Conservation (phyloP, 2,888 invertebrate species). For the Chrysina gloriosa region DNA sequence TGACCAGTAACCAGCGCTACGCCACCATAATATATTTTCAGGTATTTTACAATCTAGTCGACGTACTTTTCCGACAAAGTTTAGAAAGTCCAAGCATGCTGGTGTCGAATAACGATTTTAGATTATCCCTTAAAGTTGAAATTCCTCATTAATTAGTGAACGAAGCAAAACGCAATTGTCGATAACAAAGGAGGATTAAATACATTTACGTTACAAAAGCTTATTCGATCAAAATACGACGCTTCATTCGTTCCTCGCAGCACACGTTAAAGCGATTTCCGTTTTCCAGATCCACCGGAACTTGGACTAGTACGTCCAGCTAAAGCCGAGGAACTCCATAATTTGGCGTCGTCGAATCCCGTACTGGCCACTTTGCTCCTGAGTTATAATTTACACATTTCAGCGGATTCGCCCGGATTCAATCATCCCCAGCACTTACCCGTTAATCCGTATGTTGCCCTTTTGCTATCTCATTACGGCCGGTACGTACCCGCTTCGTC, state of each 20-base stretch:
- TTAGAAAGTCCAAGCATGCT: too few species aligned
- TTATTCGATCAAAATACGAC: not conserved
- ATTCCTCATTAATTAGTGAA: too few species aligned
- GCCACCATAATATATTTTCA: too few species aligned
- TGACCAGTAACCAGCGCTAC: too few species aligned
- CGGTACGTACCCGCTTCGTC: slow-evolving; percentile 65
- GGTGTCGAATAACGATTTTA: too few species aligned
- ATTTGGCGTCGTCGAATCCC: slow-evolving; percentile 52
- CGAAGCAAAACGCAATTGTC: too few species aligned
- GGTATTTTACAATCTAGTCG: too few species aligned
- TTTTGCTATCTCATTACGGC: slow-evolving; percentile 74
- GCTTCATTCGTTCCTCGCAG: not conserved
- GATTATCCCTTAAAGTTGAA: too few species aligned
- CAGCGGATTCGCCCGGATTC: slow-evolving; percentile 60
- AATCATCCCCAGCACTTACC: slow-evolving; percentile 71
- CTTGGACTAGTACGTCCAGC: not conserved
- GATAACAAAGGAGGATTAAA: too few species aligned
- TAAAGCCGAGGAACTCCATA: slow-evolving; percentile 29
- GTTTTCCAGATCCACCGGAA: slow-evolving; percentile 21
- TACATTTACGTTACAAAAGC: not conserved
- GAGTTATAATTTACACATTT: slow-evolving; percentile 54
- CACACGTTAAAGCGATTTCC: not conserved
- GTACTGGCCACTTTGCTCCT: slow-evolving; percentile 57
- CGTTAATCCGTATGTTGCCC: slow-evolving; percentile 71
- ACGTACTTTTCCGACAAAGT: too few species aligned